Evolutionary conservation across 2,113 vertebrate genomes (phyloP).

Genomic region (Saccopteryx leptura): DNA sequence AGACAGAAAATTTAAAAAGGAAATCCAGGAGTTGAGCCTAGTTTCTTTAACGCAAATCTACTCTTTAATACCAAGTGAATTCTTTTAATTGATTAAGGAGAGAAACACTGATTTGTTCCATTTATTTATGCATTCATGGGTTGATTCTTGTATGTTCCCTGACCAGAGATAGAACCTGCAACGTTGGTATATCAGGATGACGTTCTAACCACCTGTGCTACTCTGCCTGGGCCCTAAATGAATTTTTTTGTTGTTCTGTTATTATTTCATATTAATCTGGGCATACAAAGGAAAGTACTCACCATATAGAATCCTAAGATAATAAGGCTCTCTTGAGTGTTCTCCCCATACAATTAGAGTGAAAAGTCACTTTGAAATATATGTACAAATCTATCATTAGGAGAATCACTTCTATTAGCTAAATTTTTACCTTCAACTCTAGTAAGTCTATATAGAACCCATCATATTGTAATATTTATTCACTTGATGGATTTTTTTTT

Average conservation of each 20-base stretch:
- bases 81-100: too few relatives aligned
- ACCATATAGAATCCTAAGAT: not conserved
- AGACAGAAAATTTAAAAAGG: not conserved
- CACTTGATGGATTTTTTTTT: not conserved
- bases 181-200: too few relatives aligned
- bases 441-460: not conserved
- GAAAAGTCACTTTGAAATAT: not conserved
- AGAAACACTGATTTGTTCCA: too few relatives aligned
- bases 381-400: not conserved
- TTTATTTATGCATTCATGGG: too few relatives aligned
- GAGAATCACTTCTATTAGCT: not conserved
- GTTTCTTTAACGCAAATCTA: constrained; percentile 16
- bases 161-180: too few relatives aligned
- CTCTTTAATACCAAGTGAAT: not conserved
- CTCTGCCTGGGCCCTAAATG: too few relatives aligned
- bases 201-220: too few relatives aligned
- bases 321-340: constrained; percentile 13
- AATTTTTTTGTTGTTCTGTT: not conserved
- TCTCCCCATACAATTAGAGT: not conserved
- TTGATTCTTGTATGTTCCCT: too few relatives aligned
- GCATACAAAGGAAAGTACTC: not conserved
- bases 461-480: not conserved
- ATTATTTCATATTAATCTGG: constrained; percentile 6
- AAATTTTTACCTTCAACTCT: constrained; percentile 24
- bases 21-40: constrained; percentile 3